phyloP scores from a whole-genome alignment of 2,797 vertebrate species.

The Anolis apletophallus region DNA sequence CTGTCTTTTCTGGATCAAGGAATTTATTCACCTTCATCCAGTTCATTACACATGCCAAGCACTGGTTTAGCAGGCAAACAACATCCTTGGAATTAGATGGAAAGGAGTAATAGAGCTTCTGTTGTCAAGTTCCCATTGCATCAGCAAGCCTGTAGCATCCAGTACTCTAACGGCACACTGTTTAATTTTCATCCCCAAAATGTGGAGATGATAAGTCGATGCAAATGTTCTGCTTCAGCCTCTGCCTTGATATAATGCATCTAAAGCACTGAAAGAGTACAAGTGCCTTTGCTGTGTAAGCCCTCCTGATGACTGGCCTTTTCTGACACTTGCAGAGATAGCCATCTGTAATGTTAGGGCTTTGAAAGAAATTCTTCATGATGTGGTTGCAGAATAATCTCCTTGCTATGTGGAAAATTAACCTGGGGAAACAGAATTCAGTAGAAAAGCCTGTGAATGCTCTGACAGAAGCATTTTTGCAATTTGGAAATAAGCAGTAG shows the following conservation, averaged over 20 bases:
- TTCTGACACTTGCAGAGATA: constrained; percentile 8
- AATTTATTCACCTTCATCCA: too few relatives aligned
- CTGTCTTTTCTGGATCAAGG: too few relatives aligned
- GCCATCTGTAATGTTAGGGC: not conserved
- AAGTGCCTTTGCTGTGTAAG: not conserved
- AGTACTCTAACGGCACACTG: not conserved
- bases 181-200: not conserved
- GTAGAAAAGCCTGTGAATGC: not conserved
- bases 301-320: not conserved
- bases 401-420: not conserved
- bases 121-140: not conserved
- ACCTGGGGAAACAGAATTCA: not conserved
- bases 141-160: not conserved
- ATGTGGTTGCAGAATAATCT: not conserved
- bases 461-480: not conserved
- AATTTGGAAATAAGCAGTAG: not conserved
- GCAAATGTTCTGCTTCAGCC: not conserved
- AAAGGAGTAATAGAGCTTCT: too few relatives aligned
- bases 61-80: too few relatives aligned
- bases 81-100: too few relatives aligned
- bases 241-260: not conserved
- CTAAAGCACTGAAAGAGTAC: not conserved
- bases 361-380: not conserved
- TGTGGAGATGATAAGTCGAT: not conserved
- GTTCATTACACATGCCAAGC: too few relatives aligned